Conservation (phyloP, 2,888 invertebrate genomes). For the Mycalesis mineus region DNA sequence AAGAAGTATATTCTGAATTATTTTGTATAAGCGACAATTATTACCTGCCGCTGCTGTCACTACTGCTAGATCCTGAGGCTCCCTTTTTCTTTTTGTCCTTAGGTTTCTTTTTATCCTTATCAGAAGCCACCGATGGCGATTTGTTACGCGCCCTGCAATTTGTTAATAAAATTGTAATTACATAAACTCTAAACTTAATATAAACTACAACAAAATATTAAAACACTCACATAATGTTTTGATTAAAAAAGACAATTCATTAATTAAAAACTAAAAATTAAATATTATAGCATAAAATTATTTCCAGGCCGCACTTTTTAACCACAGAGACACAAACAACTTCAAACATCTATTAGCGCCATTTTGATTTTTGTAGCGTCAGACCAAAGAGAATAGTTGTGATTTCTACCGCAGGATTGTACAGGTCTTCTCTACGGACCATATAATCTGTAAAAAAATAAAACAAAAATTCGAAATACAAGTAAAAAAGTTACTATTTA, state of each 20-base stretch:
- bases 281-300: background rate
- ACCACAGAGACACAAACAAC: background rate
- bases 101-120: slow-evolving; percentile 84
- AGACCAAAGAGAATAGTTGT: too few species aligned
- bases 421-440: too few species aligned
- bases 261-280: background rate
- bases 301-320: background rate
- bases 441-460: too few species aligned
- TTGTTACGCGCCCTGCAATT: slow-evolving; percentile 84
- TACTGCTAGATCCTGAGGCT: slow-evolving; percentile 87
- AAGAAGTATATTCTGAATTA: slow-evolving; percentile 3
- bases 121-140: slow-evolving; percentile 83
- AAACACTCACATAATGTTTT: background rate
- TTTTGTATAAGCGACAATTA: too few species aligned
- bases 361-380: background rate
- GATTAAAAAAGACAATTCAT: background rate
- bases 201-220: background rate
- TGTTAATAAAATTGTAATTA: background rate
- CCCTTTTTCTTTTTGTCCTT: slow-evolving; percentile 81
- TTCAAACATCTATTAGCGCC: background rate
- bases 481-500: too few species aligned
- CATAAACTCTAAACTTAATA: background rate
- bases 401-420: too few species aligned
- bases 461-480: too few species aligned
- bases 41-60: slow-evolving; percentile 86